Conservation (phyloP, 2,113 vertebrate species). For the Strigops habroptila region DNA sequence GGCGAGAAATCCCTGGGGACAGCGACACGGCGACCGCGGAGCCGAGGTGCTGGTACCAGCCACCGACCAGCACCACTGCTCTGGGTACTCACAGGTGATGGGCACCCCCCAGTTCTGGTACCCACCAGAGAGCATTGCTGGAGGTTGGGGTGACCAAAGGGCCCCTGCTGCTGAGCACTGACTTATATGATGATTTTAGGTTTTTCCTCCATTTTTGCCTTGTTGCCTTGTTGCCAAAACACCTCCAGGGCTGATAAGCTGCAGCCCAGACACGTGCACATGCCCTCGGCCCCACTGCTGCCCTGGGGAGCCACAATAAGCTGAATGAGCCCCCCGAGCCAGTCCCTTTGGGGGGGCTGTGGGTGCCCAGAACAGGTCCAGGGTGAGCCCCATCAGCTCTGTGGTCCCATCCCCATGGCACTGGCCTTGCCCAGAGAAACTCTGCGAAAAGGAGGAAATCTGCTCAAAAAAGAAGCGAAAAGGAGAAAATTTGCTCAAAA, state of each 20-base stretch:
- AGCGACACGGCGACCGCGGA: accelerated
- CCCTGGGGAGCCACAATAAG: neutral
- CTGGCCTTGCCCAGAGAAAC: neutral
- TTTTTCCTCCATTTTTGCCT: neutral
- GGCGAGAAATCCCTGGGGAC: accelerated
- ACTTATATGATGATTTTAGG: accelerated
- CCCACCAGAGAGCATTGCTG: accelerated
- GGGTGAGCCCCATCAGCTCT: neutral
- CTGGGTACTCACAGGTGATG: neutral
- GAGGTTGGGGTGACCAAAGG: accelerated
- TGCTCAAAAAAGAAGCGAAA: too few species aligned
- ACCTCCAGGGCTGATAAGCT: neutral
- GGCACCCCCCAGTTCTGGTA: neutral
- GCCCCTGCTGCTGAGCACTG: neutral
- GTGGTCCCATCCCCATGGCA: neutral
- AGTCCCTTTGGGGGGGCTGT: neutral
- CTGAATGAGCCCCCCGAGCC: neutral
- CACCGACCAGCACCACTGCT: neutral
- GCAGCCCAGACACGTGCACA: accelerated
- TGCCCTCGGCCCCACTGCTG: accelerated
- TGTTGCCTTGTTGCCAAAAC: accelerated
- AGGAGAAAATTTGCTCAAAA: neutral
- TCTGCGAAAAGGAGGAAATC: too few species aligned
- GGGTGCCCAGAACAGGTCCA: neutral
- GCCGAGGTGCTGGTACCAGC: neutral